These are phyloP conservation scores for Pygathrix nemaeus DNA, from an alignment of 2,113 vertebrate species.

Conservation along the genomic window DNA sequence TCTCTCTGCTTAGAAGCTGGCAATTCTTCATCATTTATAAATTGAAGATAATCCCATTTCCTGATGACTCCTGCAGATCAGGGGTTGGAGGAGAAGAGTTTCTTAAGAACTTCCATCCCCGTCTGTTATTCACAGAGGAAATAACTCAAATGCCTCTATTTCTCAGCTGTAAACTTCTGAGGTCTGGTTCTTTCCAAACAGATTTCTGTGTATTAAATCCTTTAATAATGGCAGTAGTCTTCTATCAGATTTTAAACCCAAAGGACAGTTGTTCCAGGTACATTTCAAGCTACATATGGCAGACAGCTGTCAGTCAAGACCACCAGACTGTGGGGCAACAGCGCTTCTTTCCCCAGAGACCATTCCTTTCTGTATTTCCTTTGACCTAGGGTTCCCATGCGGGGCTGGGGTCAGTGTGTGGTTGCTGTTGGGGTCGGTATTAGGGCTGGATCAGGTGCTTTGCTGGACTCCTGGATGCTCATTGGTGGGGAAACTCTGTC, in stretches of 20 bases:
- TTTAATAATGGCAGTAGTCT: conserved; percentile 52
- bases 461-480: background rate
- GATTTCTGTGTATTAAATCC: conserved; percentile 69
- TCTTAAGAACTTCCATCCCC: conserved; percentile 53
- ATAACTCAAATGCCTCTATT: conserved; percentile 62
- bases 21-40: conserved; percentile 65
- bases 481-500: background rate
- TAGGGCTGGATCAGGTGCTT: background rate
- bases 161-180: conserved; percentile 45
- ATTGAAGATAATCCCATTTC: conserved; percentile 73
- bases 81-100: background rate
- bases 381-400: background rate
- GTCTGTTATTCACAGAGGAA: conserved; percentile 65
- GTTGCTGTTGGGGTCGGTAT: background rate
- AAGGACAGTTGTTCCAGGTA: conserved; percentile 66
- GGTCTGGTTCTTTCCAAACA: conserved; percentile 56
- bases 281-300: conserved; percentile 72
- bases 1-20: conserved; percentile 46
- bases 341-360: conserved; percentile 59
- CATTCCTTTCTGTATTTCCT: conserved; percentile 43
- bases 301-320: conserved; percentile 73
- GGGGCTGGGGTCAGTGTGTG: background rate
- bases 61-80: conserved; percentile 59
- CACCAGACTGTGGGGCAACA: conserved; percentile 37
- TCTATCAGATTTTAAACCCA: conserved; percentile 67